Conservation (phyloP, 2,888 invertebrate species). For the Aquatica leii region DNA sequence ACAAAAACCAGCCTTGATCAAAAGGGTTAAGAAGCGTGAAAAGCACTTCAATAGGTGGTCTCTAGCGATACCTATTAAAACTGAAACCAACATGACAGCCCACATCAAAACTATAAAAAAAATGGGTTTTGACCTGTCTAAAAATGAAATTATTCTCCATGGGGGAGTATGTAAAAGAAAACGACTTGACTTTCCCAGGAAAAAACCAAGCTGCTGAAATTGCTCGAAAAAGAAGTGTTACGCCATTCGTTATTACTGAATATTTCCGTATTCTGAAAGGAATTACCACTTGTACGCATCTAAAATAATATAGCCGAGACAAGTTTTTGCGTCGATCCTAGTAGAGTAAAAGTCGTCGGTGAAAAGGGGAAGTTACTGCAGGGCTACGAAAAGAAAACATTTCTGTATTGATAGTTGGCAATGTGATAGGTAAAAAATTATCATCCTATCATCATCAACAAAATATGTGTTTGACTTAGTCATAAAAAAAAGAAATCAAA, state of each 20-base stretch:
- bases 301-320: constrained; percentile 4
- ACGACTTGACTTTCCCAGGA: constrained; percentile 2
- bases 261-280: constrained; percentile 4
- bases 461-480: no score
- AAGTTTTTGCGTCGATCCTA: constrained; percentile 4
- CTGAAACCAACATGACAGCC: no score
- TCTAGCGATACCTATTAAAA: no score
- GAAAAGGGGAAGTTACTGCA: not conserved
- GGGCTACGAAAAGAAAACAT: not conserved
- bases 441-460: no score
- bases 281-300: not conserved
- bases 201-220: not conserved
- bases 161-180: not conserved
- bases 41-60: not conserved
- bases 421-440: not conserved
- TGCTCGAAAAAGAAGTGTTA: not conserved
- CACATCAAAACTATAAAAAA: constrained; percentile 1
- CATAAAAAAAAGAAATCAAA: no score
- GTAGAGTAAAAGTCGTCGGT: not conserved
- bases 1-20: not conserved
- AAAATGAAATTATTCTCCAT: no score
- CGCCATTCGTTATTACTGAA: constrained; percentile 1
- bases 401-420: no score
- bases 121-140: not conserved
- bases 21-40: not conserved